Conservation (phyloP, 2,113 vertebrate species). For the Lepidothrix coronata region DNA sequence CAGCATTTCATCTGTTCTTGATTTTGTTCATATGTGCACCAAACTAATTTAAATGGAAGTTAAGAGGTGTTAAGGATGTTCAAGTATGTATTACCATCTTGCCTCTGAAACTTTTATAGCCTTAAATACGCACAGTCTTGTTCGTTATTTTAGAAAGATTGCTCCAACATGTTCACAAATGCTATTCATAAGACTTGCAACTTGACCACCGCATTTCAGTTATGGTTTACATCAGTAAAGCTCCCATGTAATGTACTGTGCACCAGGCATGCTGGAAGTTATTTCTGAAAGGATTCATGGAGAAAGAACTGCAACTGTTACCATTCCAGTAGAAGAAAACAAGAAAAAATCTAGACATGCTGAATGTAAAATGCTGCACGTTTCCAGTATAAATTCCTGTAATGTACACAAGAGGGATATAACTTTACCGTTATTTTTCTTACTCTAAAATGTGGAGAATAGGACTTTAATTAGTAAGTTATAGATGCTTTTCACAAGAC, state of each 20-base stretch:
- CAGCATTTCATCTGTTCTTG: background rate
- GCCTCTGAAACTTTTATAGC: background rate
- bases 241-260: background rate
- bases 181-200: background rate
- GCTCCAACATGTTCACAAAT: background rate
- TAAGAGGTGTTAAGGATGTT: background rate
- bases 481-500: background rate
- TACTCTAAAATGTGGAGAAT: background rate
- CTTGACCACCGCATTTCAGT: background rate
- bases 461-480: background rate
- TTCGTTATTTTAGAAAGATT: background rate
- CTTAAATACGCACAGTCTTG: background rate
- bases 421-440: constrained; percentile 16
- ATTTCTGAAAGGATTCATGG: background rate
- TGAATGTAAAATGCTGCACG: background rate
- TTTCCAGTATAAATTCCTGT: background rate
- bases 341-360: background rate
- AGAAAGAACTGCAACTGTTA: background rate
- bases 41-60: background rate
- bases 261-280: background rate
- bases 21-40: background rate
- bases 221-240: background rate
- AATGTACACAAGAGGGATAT: background rate
- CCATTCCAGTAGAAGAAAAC: background rate
- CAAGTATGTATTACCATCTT: background rate